These are phyloP conservation scores for Pogonognathellus flavescens DNA, from an alignment of 1,140 invertebrate genomes.

Conservation along the genomic window DNA sequence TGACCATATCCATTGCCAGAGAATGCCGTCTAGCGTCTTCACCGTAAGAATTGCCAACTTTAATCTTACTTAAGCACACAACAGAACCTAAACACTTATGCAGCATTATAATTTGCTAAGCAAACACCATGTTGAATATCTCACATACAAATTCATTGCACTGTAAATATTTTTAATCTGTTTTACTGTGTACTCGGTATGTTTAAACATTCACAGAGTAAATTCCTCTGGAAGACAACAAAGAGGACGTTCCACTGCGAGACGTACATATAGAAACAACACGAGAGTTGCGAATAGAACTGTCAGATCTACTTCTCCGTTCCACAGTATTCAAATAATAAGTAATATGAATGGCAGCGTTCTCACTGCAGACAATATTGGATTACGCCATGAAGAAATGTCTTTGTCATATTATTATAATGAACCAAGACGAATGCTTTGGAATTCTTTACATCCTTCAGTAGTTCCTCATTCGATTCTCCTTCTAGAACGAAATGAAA, in stretches of 20 bases:
- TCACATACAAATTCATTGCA: too few relatives aligned
- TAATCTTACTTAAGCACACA: too few relatives aligned
- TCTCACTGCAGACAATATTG: conserved; percentile 5
- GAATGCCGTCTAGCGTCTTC: not conserved
- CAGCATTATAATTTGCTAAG: too few relatives aligned
- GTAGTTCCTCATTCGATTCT: not conserved
- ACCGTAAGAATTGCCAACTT: not conserved
- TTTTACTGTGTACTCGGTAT: too few relatives aligned
- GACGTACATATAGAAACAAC: not conserved
- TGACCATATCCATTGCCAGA: not conserved
- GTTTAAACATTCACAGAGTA: too few relatives aligned
- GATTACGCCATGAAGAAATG: not conserved
- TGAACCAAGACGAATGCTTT: conserved; percentile 8
- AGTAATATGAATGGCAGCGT: not conserved
- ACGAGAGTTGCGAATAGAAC: not conserved
- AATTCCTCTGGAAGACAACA: too few relatives aligned
- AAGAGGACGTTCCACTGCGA: not conserved
- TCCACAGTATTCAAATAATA: conserved; percentile 11
- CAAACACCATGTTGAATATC: too few relatives aligned
- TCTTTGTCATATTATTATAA: conserved; percentile 32
- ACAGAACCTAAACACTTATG: too few relatives aligned
- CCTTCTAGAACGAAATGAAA: not conserved
- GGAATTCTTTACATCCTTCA: conserved; percentile 33
- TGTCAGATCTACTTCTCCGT: not conserved
- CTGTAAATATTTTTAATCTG: too few relatives aligned